These are phyloP conservation scores for Urocitellus parryii DNA, from an alignment of 2,113 vertebrate species.

Conservation along the genomic window DNA sequence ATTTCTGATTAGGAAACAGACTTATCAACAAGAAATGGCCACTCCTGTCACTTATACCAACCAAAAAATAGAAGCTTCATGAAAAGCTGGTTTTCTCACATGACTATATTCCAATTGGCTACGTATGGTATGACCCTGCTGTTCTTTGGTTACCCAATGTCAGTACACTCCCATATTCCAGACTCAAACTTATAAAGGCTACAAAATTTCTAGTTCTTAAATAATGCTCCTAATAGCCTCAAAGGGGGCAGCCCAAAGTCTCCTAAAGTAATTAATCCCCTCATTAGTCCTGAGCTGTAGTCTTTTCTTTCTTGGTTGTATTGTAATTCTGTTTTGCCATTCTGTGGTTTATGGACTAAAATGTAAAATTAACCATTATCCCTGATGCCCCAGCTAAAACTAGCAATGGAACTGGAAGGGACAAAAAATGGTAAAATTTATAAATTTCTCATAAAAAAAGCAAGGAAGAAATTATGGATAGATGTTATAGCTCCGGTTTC, in stretches of 20 bases:
- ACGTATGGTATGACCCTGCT: neutral
- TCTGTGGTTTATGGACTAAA: neutral
- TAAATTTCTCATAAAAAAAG: neutral
- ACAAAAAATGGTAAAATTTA: neutral
- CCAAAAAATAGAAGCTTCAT: neutral
- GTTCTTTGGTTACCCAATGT: neutral
- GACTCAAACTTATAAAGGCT: neutral
- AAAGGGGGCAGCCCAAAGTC: neutral
- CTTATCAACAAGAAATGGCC: neutral
- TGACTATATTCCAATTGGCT: neutral
- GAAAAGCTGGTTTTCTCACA: neutral
- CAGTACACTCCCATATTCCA: neutral
- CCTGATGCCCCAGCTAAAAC: neutral
- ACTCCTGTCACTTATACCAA: neutral
- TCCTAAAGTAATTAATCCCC: neutral
- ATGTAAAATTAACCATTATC: neutral
- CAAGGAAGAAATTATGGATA: neutral
- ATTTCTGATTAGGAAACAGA: neutral
- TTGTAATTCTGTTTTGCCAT: neutral
- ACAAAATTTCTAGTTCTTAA: neutral
- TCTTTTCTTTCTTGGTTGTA: neutral
- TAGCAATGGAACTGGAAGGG: neutral
- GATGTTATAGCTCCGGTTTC: neutral
- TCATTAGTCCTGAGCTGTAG: neutral
- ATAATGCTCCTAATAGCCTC: neutral